Evolutionary conservation across 1,140 invertebrate genomes (phyloP), one percentile per base, ranked within the genome.

Genomic region (Harlomillsia oculata): DNA sequence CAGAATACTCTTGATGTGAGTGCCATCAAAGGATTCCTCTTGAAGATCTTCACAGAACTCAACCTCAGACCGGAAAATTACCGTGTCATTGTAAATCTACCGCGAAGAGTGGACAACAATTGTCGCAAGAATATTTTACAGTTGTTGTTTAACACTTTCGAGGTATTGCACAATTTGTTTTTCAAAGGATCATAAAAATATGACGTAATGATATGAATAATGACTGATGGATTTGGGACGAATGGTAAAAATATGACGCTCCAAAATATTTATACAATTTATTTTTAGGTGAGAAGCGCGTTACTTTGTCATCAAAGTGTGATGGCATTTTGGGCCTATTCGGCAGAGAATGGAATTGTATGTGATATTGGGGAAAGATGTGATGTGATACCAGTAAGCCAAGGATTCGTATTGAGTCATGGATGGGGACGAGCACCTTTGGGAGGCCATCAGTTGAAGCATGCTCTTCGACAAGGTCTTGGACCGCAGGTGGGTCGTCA

Each of bases 311-410:
- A 75, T 81, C 81, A 82, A 68, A 72, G 78, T 41, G 71, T 79
- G n/a, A 67, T 80, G 39, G 72, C 79, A 29, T 71, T 82, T 3
- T 80, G 79, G 67, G 76, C 79, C 3, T 82, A 82, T 67, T 78
- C 78, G 43, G 72, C 78, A 4, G 77, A 76, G 3, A 79, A 79
- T 18, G 80, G 81, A 36, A 76, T 82, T 52, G 74, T 82, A 37
- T 78, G 80, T 5, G 80, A 82, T 66, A 72, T 82, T 56, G 80
- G 80, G 18, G 78, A 82, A 53, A 66, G 78, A 49, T 72, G 80
- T 55, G 79, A 81, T 43, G 49, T 64, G 50, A 54, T 65, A 36
- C 64, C 64, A 43, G 59, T 65, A 5, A 62, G 53, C 25, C 59
- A 62, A 41, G 64, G 64, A 21, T 65, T 62, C 30, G 54, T 65